phyloP scores from a whole-genome alignment of 2,888 invertebrate genomes.

The Limnephilus lunatus region DNA sequence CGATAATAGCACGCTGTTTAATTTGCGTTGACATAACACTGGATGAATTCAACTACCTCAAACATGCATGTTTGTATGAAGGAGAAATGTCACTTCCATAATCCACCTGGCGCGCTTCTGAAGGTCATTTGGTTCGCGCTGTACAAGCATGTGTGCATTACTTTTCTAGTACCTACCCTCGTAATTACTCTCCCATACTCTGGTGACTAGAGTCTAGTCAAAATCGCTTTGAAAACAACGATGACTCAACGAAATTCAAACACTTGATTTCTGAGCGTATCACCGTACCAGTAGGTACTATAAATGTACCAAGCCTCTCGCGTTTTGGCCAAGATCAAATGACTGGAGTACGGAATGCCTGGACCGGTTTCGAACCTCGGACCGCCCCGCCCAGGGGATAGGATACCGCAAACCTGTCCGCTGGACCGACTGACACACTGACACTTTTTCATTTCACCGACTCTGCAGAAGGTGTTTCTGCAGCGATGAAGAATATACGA shows the following conservation, averaged over 20 bases:
- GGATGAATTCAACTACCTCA: too few species aligned
- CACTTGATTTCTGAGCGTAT: not conserved
- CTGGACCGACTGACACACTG: conserved; percentile 18
- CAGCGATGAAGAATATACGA: not conserved
- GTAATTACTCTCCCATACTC: not conserved
- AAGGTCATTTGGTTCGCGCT: too few species aligned
- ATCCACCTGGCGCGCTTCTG: too few species aligned
- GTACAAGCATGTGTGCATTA: too few species aligned
- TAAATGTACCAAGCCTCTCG: not conserved
- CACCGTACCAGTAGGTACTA: not conserved
- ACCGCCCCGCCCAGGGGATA: conserved; percentile 3
- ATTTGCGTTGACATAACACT: too few species aligned
- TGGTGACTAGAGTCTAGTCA: too few species aligned
- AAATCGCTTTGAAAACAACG: not conserved
- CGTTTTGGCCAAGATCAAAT: not conserved
- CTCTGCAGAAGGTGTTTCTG: not conserved
- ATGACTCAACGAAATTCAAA: not conserved
- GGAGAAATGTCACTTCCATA: too few species aligned
- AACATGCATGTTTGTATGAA: too few species aligned
- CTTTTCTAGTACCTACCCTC: too few species aligned
- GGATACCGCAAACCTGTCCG: not conserved
- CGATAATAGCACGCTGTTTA: too few species aligned
- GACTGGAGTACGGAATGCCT: not conserved
- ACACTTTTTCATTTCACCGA: conserved; percentile 18
- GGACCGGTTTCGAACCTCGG: conserved; percentile 8